Evolutionary conservation across 2,113 vertebrate species (phyloP).

Genomic region (Rousettus leschenaultii): DNA sequence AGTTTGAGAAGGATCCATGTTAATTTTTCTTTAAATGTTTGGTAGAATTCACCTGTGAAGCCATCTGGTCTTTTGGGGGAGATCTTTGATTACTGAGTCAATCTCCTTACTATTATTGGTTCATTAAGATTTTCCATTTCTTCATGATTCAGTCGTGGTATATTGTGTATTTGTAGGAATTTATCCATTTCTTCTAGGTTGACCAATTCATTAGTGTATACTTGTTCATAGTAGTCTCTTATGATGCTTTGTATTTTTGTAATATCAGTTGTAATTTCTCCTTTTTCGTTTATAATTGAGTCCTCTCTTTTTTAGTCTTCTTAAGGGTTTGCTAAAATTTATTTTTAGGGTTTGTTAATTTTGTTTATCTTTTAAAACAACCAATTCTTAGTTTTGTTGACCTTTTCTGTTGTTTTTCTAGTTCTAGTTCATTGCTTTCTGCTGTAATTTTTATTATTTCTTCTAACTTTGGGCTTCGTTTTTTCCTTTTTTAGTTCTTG

Average conservation of each 20-base stretch:
- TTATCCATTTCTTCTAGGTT: not conserved
- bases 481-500: not conserved
- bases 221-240: not conserved
- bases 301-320: not conserved
- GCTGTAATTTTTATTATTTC: not conserved
- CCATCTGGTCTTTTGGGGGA: not conserved
- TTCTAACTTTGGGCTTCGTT: not conserved
- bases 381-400: not conserved
- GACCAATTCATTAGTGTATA: not conserved
- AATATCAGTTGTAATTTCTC: not conserved
- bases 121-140: not conserved
- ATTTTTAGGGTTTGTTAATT: not conserved
- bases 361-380: not conserved
- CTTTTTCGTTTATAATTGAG: not conserved
- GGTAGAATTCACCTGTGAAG: not conserved
- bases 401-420: not conserved
- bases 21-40: conserved; percentile 21
- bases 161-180: not conserved
- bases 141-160: not conserved
- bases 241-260: not conserved
- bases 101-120: not conserved
- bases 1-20: not conserved
- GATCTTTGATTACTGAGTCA: not conserved
- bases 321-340: not conserved
- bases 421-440: not conserved